Evolutionary conservation across 2,888 invertebrate species (phyloP).

Genomic region (Atherix ibis): DNA sequence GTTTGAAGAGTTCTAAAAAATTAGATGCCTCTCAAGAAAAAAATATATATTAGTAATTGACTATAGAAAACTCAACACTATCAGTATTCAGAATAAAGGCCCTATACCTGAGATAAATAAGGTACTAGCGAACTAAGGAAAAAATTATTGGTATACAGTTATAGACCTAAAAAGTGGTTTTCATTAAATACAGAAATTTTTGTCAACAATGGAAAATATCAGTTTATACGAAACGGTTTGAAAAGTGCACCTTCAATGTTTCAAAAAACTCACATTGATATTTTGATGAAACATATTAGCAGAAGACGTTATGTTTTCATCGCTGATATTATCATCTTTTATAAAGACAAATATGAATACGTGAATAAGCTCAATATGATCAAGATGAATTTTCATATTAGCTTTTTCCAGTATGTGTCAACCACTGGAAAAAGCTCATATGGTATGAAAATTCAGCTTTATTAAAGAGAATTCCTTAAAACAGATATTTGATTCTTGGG

Average conservation of each 20-base stretch:
- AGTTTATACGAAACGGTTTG: neutral
- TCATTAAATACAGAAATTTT: neutral
- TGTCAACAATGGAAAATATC: neutral
- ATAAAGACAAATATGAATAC: neutral
- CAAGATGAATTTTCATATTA: too few relatives aligned
- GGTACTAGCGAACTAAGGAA: neutral
- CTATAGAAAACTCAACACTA: neutral
- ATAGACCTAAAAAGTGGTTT: slow-evolving; percentile 1
- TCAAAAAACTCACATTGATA: neutral
- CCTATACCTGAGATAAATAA: neutral
- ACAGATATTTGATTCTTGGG: neutral
- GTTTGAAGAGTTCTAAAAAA: too few relatives aligned
- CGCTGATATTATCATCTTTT: neutral
- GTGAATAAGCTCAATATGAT: neutral
- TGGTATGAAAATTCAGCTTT: neutral
- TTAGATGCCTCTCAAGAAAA: too few relatives aligned
- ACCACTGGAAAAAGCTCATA: neutral
- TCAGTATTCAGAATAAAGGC: neutral
- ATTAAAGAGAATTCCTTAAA: slow-evolving; percentile 1
- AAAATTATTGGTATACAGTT: neutral
- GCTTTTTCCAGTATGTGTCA: too few relatives aligned
- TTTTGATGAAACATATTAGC: too few relatives aligned
- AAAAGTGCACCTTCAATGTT: neutral
- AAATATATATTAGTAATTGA: neutral
- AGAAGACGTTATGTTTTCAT: neutral